Base-by-base conservation (phyloP, 2,888 invertebrate genomes). In the Scaeva pyrastri region DNA sequence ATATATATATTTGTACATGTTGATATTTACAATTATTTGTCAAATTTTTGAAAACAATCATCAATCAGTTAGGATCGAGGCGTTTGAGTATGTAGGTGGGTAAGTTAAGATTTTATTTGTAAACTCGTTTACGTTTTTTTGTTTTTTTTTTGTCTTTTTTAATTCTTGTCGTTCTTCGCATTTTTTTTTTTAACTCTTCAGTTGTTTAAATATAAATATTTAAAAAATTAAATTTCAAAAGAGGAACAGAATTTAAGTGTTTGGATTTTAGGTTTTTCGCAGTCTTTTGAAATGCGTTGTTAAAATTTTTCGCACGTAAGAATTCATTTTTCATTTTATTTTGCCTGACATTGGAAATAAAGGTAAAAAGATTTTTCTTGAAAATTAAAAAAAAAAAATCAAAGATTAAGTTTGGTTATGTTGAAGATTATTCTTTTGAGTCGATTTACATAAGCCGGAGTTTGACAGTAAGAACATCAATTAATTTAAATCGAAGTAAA, bases 11-110 rank as follows among this genome's bases (percentile, higher is more conserved):
- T 12, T 36, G 12, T 66, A 12, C n/a, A 43, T 7, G 45, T n/a
- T 12, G 48, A 19, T 66, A 31, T 66, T 48, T 31, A 66, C 48
- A 66, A 48, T 48, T 31, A 48, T 66, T 66, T 66, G 64, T 66
- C 48, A 48, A 66, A 45, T 48, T 66, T 19, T 45, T 66, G 1
- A 48, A 66, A 66, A 66, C 48, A 48, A 36, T 48, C 11, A 66
- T 66, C 16, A 66, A 66, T 66, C 64, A 66, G 31, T 12, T 48
- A 31, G 19, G 16, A 36, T 6, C 2, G 45, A n/a, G 14, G 0
- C 2, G 19, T 36, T 16, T 31, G 16, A 31, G 11, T 39, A 2
- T 41, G 4, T 41, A 41, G 12, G 12, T 41, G 16, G 5, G 1
- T 52, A 23, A 5, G 4, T 50, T 3, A 50, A 21, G 48, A 50